phyloP scores from a whole-genome alignment of 2,888 invertebrate genomes.

The Lasioglossum oenotherae region DNA sequence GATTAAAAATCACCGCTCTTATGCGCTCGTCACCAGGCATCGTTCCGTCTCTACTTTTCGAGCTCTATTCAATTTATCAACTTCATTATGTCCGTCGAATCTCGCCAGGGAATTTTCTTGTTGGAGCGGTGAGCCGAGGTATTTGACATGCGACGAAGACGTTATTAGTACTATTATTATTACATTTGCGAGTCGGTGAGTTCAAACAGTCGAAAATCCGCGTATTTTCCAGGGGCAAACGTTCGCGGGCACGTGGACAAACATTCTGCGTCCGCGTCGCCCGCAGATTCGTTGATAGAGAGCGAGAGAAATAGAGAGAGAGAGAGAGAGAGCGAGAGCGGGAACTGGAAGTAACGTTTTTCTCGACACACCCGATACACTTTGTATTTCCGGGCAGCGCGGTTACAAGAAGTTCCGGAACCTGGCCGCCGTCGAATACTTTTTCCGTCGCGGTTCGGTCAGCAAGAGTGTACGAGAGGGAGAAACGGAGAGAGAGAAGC shows the following conservation, averaged over 20 bases:
- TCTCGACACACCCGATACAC: neutral
- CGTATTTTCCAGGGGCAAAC: conserved; percentile 1
- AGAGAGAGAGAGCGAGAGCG: neutral
- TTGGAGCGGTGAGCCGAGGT: neutral
- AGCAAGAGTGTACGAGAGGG: neutral
- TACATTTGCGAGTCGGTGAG: neutral
- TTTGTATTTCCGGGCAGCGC: neutral
- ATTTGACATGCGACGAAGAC: neutral
- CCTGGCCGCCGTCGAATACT: neutral
- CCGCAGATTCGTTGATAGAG: neutral
- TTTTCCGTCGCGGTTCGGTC: neutral
- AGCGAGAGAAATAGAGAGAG: neutral
- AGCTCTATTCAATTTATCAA: neutral
- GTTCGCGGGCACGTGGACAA: conserved; percentile 1
- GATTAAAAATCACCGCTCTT: neutral
- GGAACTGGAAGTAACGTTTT: neutral
- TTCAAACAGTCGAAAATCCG: neutral
- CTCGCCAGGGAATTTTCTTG: neutral
- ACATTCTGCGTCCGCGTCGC: neutral
- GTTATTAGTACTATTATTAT: neutral
- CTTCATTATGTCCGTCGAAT: neutral
- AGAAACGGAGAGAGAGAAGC: neutral
- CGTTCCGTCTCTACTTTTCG: neutral
- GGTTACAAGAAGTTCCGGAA: neutral
- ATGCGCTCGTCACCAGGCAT: neutral